Conservation (phyloP, 2,113 vertebrate species). For the Synodontis membranacea region DNA sequence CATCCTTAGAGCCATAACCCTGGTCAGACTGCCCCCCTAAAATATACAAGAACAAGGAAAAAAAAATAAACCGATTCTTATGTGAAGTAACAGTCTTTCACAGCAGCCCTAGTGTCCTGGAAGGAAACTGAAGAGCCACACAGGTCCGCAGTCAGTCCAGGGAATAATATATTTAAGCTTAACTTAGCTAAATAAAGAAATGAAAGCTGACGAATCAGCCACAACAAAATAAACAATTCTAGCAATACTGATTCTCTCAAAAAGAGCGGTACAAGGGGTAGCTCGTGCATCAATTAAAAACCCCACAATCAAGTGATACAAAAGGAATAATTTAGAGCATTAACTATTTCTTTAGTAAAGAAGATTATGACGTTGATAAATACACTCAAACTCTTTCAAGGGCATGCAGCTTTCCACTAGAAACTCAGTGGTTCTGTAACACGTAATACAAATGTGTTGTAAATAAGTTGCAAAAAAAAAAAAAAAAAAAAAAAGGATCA, state of each 20-base stretch:
- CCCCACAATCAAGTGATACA: neutral
- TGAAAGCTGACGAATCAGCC: neutral
- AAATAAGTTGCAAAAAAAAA: neutral
- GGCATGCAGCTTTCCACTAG: neutral
- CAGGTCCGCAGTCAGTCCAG: neutral
- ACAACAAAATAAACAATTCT: neutral
- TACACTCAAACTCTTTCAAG: neutral
- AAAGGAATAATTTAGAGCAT: neutral
- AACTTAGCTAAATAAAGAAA: neutral
- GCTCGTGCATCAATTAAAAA: neutral
- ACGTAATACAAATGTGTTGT: neutral
- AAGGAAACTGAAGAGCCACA: neutral
- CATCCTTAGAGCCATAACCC: slow-evolving; percentile 88
- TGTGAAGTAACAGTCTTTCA: neutral
- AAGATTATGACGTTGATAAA: neutral
- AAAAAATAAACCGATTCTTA: neutral
- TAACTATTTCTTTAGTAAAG: neutral
- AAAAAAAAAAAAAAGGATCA: too few relatives aligned
- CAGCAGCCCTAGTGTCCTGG: neutral
- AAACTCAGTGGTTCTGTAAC: neutral
- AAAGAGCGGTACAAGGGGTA: too few relatives aligned
- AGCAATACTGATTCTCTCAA: neutral
- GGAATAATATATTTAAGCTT: neutral
- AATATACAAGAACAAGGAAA: slow-evolving; percentile 4
- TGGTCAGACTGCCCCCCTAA: slow-evolving; percentile 83